Conservation (phyloP, 2,113 vertebrate genomes). For the Isichthys henryi region DNA sequence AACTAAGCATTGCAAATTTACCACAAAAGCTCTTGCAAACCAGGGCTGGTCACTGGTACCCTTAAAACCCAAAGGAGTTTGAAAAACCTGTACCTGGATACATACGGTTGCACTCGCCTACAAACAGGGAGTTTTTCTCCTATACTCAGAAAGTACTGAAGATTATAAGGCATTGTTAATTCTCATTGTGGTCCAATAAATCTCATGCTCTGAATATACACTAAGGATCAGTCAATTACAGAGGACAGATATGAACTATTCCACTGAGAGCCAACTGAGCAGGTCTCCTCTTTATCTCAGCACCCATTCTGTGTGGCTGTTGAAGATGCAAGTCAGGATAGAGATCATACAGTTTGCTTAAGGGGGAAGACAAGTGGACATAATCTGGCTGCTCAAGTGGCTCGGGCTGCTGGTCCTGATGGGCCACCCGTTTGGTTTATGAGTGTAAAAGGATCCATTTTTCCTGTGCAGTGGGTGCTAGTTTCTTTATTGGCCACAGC, state of each 20-base stretch:
- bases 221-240: background rate
- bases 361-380: background rate
- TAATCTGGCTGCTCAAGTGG: background rate
- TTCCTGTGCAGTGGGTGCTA: background rate
- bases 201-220: background rate
- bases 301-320: background rate
- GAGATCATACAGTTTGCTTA: background rate
- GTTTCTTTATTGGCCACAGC: background rate
- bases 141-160: background rate
- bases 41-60: background rate
- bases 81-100: background rate
- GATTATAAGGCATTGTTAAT: background rate
- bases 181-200: background rate
- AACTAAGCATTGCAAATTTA: background rate
- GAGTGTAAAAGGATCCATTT: background rate
- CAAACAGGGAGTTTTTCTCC: background rate
- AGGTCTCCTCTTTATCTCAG: background rate
- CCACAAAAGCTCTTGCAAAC: slow-evolving; percentile 17
- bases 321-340: background rate
- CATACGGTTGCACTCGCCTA: background rate
- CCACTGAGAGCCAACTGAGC: background rate
- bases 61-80: background rate
- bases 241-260: background rate
- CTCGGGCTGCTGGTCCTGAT: background rate
- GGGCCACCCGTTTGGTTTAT: background rate